phyloP scores from a whole-genome alignment of 2,113 vertebrate species.

The Albula glossodonta region DNA sequence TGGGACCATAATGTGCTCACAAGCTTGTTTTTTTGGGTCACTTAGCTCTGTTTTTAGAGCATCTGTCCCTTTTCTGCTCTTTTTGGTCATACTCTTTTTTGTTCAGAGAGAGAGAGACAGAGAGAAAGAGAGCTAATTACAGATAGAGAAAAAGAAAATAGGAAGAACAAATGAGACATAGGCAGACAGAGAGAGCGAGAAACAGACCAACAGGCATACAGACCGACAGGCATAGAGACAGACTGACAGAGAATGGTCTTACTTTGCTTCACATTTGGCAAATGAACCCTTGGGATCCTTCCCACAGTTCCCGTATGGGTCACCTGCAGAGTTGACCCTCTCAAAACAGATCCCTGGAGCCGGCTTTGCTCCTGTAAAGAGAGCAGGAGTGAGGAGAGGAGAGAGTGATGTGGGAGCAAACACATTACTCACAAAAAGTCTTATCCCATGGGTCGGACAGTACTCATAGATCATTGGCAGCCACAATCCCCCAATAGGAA shows the following conservation, averaged over 20 bases:
- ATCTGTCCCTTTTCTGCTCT: not conserved
- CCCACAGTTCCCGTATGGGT: slow-evolving; percentile 97
- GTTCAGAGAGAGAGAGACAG: slow-evolving; percentile 19
- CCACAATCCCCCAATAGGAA: no score
- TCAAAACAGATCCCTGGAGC: slow-evolving; percentile 96
- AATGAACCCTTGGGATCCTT: slow-evolving; percentile 91
- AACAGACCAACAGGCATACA: no score
- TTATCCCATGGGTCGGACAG: no score
- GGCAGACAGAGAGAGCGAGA: no score
- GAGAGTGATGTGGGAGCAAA: not conserved
- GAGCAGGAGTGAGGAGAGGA: not conserved
- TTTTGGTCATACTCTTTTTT: not conserved
- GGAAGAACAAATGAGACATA: slow-evolving; percentile 32
- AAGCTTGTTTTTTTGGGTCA: not conserved
- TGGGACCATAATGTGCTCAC: not conserved
- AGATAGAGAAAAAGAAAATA: slow-evolving; percentile 14
- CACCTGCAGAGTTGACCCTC: slow-evolving; percentile 94
- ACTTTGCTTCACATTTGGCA: slow-evolving; percentile 89
- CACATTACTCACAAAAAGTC: no score
- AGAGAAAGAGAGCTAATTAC: slow-evolving; percentile 12
- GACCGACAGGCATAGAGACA: not conserved
- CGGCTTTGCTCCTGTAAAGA: slow-evolving; percentile 74
- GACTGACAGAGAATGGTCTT: slow-evolving; percentile 31
- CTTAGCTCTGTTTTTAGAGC: not conserved
- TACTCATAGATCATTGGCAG: no score